Base-by-base conservation (phyloP, 2,888 invertebrate species). In the Drosophila neonasuta region DNA sequence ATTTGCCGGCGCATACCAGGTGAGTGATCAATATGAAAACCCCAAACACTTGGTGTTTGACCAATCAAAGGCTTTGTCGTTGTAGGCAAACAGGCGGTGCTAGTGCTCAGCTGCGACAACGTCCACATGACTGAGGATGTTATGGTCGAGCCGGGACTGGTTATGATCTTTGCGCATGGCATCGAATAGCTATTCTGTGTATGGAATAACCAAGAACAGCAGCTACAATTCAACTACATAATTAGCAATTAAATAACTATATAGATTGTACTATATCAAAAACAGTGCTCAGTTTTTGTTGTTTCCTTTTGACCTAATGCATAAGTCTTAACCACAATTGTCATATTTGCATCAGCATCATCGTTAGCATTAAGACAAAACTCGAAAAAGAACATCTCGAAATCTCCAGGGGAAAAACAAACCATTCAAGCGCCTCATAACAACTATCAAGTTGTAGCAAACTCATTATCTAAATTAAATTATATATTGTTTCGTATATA, bases 161-260 rank as follows among this genome's bases (percentile, higher is more conserved):
- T 99, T 55, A 98, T 99, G 98, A 98, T 99, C 88, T 99, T 99
- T 92, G 99, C 99, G 68, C 98, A 99, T 91, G 99, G 98, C 71
- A 97, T 98, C 81, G 96, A 96, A 91, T 96, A 92, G 56, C 51
- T 8, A 10, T 24, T 20, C 24, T 24, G 15, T 15, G 4, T 24
- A 24, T 24, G 24, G 9, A n/a, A 11, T n/a, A 17, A 7, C 10
- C 17, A 7, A 8, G 9, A 13, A n/a, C 9, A 34, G 49, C 51
- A 56, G 36, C 42, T 51, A 75, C 57, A 41, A 77, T 68, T 65
- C 73, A 66, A 83, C 66, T 74, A 58, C 44, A 56, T 48, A 59
- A 51, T 64, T 63, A 64, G 58, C 44, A 58, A 63, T 67, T 79
- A 63, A 69, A 65, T 76, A 77, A 77, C 49, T 75, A 54, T 39